Conservation (phyloP, 2,113 vertebrate genomes). For the Corythaixoides concolor region DNA sequence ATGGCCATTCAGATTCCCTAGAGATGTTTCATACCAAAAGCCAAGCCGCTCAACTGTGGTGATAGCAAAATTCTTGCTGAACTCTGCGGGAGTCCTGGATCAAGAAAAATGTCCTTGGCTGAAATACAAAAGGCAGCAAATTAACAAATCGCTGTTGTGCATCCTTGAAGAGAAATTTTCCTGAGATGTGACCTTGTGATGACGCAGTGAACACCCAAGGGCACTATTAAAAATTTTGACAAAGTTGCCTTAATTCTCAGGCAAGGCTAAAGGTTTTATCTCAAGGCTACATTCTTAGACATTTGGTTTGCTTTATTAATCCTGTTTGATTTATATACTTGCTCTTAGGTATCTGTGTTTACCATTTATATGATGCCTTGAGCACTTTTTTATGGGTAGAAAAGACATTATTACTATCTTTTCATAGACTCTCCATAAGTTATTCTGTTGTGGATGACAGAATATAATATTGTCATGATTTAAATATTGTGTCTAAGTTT, state of each 20-base stretch:
- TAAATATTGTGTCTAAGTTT: background rate
- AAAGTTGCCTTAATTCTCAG: conserved; percentile 29
- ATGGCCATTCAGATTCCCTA: background rate
- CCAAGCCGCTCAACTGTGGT: background rate
- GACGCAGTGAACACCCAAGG: background rate
- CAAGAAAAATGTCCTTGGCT: background rate
- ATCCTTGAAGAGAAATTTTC: conserved; percentile 26
- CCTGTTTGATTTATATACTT: conserved; percentile 22
- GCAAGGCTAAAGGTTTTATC: conserved; percentile 20
- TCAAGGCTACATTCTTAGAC: conserved; percentile 19
- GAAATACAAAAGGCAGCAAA: conserved; percentile 17
- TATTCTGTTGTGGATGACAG: background rate
- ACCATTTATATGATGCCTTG: background rate
- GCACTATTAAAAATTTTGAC: conserved; percentile 7
- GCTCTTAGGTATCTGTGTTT: background rate
- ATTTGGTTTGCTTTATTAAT: conserved; percentile 54
- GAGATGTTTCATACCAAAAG: background rate
- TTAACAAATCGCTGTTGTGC: background rate
- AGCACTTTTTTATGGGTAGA: background rate
- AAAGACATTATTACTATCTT: background rate
- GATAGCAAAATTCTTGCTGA: background rate
- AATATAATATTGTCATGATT: background rate
- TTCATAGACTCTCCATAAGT: background rate
- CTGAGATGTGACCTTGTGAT: conserved; percentile 12
- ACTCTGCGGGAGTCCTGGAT: background rate